Conservation (phyloP, 2,113 vertebrate species). For the Ovis canadensis region DNA sequence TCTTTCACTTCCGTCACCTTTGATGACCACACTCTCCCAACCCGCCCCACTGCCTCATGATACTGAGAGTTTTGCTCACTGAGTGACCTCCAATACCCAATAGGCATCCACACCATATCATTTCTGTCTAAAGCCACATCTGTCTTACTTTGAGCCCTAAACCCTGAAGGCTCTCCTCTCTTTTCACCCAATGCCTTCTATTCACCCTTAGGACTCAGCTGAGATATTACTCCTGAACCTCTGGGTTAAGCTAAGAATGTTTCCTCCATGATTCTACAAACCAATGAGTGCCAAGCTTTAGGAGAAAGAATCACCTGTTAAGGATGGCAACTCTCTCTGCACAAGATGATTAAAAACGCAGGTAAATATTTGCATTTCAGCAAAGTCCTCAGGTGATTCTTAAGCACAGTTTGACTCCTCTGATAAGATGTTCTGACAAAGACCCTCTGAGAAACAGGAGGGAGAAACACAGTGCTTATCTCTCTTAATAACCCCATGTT, state of each 20-base stretch:
- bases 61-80: background rate
- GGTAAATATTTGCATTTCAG: background rate
- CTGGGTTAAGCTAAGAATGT: background rate
- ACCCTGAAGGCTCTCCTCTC: background rate
- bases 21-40: fast-evolving
- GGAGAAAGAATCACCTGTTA: background rate
- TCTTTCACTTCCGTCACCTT: background rate
- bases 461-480: background rate
- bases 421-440: background rate
- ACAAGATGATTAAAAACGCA: background rate
- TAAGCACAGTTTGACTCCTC: background rate
- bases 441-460: background rate
- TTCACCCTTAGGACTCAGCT: background rate
- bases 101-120: background rate
- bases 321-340: background rate
- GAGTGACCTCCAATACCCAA: background rate
- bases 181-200: background rate
- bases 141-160: background rate
- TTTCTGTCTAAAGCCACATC: background rate
- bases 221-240: background rate
- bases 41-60: background rate
- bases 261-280: background rate
- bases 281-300: background rate
- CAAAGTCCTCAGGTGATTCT: background rate
- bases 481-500: background rate